Conservation (phyloP, 2,113 vertebrate genomes). For the Cynocephalus volans region DNA sequence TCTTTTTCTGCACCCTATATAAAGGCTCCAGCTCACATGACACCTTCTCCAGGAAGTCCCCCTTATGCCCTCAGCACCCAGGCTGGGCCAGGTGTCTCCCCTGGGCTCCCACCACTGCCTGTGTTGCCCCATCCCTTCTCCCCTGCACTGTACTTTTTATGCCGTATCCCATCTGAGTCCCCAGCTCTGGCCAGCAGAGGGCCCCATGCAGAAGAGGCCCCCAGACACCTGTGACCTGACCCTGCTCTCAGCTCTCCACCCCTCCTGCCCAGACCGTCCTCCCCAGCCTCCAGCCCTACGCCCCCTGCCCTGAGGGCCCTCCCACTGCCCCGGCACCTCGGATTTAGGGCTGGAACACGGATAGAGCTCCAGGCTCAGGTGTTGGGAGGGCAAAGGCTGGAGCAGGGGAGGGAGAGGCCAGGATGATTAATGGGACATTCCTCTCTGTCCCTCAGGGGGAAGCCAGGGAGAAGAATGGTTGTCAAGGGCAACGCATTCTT, state of each 20-base stretch:
- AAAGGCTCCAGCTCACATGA: background rate
- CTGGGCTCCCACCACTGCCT: background rate
- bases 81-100: background rate
- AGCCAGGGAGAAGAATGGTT: constrained; percentile 22
- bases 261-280: background rate
- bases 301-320: background rate
- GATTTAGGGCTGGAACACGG: background rate
- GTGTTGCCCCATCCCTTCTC: background rate
- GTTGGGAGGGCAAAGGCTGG: background rate
- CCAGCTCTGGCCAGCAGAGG: background rate
- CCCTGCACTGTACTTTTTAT: background rate
- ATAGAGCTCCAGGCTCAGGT: background rate
- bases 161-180: background rate
- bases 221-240: background rate
- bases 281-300: too few relatives aligned
- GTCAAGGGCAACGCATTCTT: constrained; percentile 63
- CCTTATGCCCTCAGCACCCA: background rate
- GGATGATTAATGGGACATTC: constrained; percentile 65
- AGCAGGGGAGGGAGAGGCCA: background rate
- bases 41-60: background rate
- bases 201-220: background rate
- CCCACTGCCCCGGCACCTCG: background rate
- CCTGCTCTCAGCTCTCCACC: background rate
- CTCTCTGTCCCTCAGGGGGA: background rate
- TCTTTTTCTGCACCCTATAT: background rate